A percentile compares a stretch with the other conserved stretches of the same genome.
Evolutionary conservation across 1,140 invertebrate species (phyloP).

Genomic region (Lysiphlebus fabarum): DNA sequence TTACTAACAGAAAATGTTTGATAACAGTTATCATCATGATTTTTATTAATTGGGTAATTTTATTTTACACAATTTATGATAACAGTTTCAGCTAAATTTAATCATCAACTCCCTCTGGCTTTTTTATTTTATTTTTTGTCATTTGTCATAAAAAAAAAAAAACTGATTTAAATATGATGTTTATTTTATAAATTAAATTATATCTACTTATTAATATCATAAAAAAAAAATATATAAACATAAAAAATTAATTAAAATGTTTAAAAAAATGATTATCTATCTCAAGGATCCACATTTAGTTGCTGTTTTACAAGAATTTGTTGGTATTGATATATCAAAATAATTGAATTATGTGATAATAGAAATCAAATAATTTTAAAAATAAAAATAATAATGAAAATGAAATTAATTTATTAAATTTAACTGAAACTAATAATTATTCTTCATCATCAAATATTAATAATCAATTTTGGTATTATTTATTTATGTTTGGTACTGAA

Average conservation of each 20-base stretch:
- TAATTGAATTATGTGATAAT: constrained; percentile 21
- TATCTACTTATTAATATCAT: too few relatives aligned
- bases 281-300: constrained; percentile 69
- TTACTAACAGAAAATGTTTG: too few relatives aligned
- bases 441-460: constrained; percentile 57
- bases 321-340: constrained; percentile 61
- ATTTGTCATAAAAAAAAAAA: too few relatives aligned
- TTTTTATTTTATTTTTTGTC: too few relatives aligned
- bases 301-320: constrained; percentile 68
- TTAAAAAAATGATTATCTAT: constrained; percentile 55
- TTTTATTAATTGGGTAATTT: too few relatives aligned
- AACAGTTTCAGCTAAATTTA: too few relatives aligned
- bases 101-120: too few relatives aligned
- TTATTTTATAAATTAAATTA: too few relatives aligned
- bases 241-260: constrained; percentile 32
- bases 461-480: constrained; percentile 83
- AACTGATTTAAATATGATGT: too few relatives aligned
- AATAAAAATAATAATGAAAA: constrained; percentile 37
- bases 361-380: constrained; percentile 36
- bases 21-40: too few relatives aligned
- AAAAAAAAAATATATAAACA: too few relatives aligned
- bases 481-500: constrained; percentile 79
- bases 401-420: constrained; percentile 3
- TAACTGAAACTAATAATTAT: constrained; percentile 25
- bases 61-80: too few relatives aligned